These are phyloP conservation scores for Tribolium freemani DNA, from an alignment of 2,888 invertebrate genomes.

Conservation along the genomic window DNA sequence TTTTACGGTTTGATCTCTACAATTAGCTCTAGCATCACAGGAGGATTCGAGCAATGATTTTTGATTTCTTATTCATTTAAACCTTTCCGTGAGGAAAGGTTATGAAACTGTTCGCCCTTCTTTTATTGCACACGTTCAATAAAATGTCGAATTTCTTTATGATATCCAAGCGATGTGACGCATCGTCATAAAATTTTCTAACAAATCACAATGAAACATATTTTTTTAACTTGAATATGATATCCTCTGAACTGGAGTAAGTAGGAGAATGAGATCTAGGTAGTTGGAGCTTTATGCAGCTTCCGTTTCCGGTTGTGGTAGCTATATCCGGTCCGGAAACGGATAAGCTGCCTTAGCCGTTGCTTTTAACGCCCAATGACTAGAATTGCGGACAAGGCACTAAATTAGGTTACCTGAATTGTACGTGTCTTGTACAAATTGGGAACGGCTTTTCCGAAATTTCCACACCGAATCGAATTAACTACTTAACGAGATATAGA, in stretches of 20 bases:
- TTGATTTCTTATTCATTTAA: no score
- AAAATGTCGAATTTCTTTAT: no score
- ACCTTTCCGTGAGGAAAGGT: no score
- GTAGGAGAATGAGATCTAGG: constrained; percentile 10
- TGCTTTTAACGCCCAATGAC: constrained; percentile 47
- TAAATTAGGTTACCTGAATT: constrained; percentile 55
- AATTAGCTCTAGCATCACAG: no score
- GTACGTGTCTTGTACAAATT: constrained; percentile 52
- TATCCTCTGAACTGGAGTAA: background rate
- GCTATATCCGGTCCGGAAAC: constrained; percentile 53
- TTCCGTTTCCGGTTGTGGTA: constrained; percentile 48
- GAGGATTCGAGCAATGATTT: no score
- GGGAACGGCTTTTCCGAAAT: constrained; percentile 33
- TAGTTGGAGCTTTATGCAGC: constrained; percentile 32
- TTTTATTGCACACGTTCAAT: no score
- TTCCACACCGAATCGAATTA: constrained; percentile 29
- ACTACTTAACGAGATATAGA: constrained; percentile 22
- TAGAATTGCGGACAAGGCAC: constrained; percentile 50
- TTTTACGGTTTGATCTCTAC: no score
- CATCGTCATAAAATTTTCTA: no score
- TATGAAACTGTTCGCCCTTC: no score
- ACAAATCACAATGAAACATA: no score
- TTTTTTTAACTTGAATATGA: background rate
- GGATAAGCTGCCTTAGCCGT: constrained; percentile 48
- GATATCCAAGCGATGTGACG: no score